Percentiles rank a stretch among this genome's conserved stretches.
Conservation (phyloP, 2,113 vertebrate species). For the rabbit (Oryctolagus cuniculus) region mOryCun1.1 NC_091436.1:74563501-74564000, state of each 20-base stretch:
- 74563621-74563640: background rate
- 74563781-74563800: background rate
- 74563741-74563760: background rate
- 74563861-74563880: background rate
- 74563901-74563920: background rate
- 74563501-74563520: too few species aligned
- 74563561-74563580: slow-evolving; percentile 45
- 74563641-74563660: background rate
- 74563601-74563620: slow-evolving; percentile 48
- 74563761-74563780: background rate
- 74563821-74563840: background rate
- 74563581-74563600: slow-evolving; percentile 27
- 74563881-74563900: background rate
- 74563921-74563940: background rate
- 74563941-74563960: background rate
- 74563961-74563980: background rate
- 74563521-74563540: too few species aligned
- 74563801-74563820: background rate
- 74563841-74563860: background rate
- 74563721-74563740: background rate
- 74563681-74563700: background rate
- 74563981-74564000: background rate
- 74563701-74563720: background rate
- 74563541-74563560: background rate
- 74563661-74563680: background rate